Conservation (phyloP, 1,140 invertebrate species). For the Cardiocondyla obscurior region DNA sequence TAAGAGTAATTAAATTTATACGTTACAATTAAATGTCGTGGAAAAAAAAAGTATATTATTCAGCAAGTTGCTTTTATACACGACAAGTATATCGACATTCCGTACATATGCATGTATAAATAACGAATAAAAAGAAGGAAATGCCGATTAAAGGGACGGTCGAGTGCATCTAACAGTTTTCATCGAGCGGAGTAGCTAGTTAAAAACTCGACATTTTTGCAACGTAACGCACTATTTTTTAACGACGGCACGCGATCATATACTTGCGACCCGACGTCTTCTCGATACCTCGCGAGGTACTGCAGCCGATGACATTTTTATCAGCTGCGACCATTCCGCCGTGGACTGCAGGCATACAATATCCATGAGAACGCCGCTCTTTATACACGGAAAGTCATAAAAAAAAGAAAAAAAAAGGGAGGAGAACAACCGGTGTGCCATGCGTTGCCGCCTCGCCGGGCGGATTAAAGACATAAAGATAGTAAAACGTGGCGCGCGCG, state of each 20-base stretch:
- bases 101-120: no score
- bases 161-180: neutral
- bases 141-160: neutral
- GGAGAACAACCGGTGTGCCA: conserved; percentile 18
- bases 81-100: no score
- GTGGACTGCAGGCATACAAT: neutral
- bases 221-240: neutral
- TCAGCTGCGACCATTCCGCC: neutral
- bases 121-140: neutral
- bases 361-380: neutral
- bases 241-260: neutral
- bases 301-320: conserved; percentile 32
- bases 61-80: no score
- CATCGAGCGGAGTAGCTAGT: neutral
- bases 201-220: neutral
- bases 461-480: conserved; percentile 67
- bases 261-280: neutral
- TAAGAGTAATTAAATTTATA: neutral
- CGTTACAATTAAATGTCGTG: no score
- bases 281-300: conserved; percentile 13
- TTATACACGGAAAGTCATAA: conserved; percentile 19
- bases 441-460: conserved; percentile 4
- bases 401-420: conserved; percentile 31
- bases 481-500: conserved; percentile 53
- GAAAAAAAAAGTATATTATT: no score